These are phyloP conservation scores for Coelopa pilipes DNA, from an alignment of 2,888 invertebrate genomes.

Conservation along the genomic window DNA sequence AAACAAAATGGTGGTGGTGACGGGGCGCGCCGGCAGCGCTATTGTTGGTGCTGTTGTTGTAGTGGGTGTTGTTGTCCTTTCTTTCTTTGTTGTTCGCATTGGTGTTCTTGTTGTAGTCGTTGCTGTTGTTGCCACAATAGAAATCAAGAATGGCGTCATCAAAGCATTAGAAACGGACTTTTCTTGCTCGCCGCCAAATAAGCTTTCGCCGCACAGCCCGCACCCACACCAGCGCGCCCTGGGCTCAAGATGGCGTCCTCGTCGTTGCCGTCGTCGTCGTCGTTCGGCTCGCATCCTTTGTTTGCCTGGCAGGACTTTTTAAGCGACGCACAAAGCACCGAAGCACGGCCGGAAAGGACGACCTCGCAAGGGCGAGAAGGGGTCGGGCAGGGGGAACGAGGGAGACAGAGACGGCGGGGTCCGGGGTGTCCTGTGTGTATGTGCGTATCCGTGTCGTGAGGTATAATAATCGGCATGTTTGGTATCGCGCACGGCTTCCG, in stretches of 20 bases:
- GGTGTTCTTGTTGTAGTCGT: no score
- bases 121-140: neutral
- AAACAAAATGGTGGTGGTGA: slow-evolving; percentile 41
- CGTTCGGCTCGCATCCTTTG: neutral
- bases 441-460: no score
- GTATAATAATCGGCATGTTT: no score
- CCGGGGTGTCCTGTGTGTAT: no score
- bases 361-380: no score
- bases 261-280: no score
- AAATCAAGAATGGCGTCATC: neutral
- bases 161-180: neutral
- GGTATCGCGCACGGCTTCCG: neutral
- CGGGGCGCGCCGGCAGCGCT: slow-evolving; percentile 29
- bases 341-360: no score
- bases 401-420: no score
- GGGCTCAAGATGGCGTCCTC: neutral
- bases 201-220: neutral
- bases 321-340: neutral
- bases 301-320: neutral
- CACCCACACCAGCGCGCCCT: no score
- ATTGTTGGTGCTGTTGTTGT: neutral
- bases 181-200: neutral
- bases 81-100: neutral
- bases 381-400: no score
- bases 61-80: no score